A percentile compares a stretch with the other conserved stretches of the same genome.
phyloP scores from a whole-genome alignment of 2,888 invertebrate species.

The Lycia hirtaria region DNA sequence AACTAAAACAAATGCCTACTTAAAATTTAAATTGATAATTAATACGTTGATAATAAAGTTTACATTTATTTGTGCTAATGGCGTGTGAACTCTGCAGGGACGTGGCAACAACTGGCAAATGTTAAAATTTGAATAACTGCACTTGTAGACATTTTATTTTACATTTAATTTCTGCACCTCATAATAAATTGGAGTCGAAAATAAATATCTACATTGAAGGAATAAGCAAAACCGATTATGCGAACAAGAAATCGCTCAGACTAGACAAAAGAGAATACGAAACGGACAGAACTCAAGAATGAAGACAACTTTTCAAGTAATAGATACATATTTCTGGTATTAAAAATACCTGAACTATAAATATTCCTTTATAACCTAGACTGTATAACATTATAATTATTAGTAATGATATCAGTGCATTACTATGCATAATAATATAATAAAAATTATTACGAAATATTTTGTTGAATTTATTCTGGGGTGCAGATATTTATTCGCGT shows the following conservation, averaged over 20 bases:
- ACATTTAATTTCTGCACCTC: slow-evolving; percentile 10
- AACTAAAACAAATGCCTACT: slow-evolving; percentile 60
- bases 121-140: slow-evolving; percentile 86
- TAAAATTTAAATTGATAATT: slow-evolving; percentile 54
- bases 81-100: slow-evolving; percentile 78
- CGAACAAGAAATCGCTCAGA: too few species aligned
- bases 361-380: too few species aligned
- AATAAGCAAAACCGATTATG: neutral
- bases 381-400: too few species aligned
- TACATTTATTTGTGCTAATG: slow-evolving; percentile 76
- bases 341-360: too few species aligned
- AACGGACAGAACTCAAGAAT: too few species aligned
- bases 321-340: too few species aligned
- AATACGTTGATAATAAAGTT: slow-evolving; percentile 47
- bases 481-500: slow-evolving; percentile 69
- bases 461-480: slow-evolving; percentile 31
- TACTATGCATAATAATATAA: neutral
- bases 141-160: slow-evolving; percentile 55
- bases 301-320: too few species aligned
- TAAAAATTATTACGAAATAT: too few species aligned
- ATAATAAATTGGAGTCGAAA: neutral
- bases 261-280: too few species aligned
- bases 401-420: too few species aligned
- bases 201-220: neutral
- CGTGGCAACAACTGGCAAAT: slow-evolving; percentile 76